Evolutionary conservation across 2,113 vertebrate genomes (phyloP).

Genomic region (Bungarus multicinctus): DNA sequence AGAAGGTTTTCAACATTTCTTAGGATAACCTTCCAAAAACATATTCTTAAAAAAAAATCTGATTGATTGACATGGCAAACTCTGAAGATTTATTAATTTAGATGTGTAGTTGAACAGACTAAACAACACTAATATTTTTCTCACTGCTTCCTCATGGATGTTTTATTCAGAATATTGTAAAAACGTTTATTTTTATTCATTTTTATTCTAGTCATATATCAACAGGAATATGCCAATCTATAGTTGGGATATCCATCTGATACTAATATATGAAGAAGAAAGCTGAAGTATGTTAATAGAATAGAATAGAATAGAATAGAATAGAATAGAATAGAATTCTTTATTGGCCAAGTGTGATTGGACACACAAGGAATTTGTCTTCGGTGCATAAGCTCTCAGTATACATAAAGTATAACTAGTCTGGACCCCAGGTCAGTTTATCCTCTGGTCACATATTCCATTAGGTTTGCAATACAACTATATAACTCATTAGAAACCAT

Average conservation of each 20-base stretch:
- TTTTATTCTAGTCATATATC: not conserved
- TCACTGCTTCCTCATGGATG: not conserved
- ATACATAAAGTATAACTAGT: not conserved
- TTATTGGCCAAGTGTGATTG: no score
- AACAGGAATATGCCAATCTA: not conserved
- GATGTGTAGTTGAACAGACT: not conserved
- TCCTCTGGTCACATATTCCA: not conserved
- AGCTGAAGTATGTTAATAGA: not conserved
- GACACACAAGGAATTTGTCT: no score
- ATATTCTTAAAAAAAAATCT: not conserved
- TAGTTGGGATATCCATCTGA: not conserved
- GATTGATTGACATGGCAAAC: not conserved
- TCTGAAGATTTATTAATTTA: not conserved
- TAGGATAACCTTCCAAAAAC: not conserved
- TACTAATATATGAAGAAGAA: not conserved
- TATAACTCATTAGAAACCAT: not conserved
- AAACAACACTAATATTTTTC: not conserved
- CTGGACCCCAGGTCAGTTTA: not conserved
- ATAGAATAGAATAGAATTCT: no score
- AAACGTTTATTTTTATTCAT: not conserved
- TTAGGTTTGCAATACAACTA: not conserved
- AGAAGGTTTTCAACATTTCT: not conserved
- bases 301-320: no score
- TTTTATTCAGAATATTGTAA: not conserved
- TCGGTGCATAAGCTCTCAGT: no score